Conservation (phyloP, 2,113 vertebrate species). For the Danio rerio region DNA sequence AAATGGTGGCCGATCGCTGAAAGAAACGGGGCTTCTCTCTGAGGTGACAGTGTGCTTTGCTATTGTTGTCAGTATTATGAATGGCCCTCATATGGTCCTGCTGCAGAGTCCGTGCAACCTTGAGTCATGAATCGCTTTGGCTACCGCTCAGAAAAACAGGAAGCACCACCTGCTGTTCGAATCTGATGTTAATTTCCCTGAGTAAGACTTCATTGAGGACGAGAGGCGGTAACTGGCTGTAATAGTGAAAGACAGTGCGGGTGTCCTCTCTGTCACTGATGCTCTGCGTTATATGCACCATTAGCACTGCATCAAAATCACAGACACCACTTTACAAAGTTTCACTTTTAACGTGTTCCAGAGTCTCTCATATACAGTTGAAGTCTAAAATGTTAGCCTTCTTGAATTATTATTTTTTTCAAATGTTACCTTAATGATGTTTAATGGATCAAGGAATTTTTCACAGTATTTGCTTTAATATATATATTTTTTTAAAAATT, state of each 20-base stretch:
- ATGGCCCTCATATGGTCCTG: slow-evolving; percentile 23
- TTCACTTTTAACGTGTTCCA: not conserved
- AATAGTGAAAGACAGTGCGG: slow-evolving; percentile 18
- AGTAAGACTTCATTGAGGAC: slow-evolving; percentile 19
- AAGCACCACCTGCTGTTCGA: slow-evolving; percentile 52
- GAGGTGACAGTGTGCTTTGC: slow-evolving; percentile 36
- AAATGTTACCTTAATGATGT: no score
- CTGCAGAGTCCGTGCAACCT: slow-evolving; percentile 29
- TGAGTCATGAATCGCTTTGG: slow-evolving; percentile 55
- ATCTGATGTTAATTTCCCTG: slow-evolving; percentile 42
- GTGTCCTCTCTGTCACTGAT: slow-evolving; percentile 12
- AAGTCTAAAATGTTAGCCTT: no score
- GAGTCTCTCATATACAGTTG: no score
- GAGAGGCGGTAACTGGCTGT: slow-evolving; percentile 4
- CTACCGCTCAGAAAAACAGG: slow-evolving; percentile 44
- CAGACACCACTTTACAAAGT: not conserved
- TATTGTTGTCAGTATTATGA: slow-evolving; percentile 40
- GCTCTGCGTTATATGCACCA: not conserved
- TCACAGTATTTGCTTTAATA: no score
- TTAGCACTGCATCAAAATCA: not conserved
- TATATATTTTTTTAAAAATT: no score
- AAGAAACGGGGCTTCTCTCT: slow-evolving; percentile 31
- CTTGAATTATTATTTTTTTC: no score
- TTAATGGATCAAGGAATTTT: no score
- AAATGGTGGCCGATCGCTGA: not conserved